Evolutionary conservation across 1,140 invertebrate genomes (phyloP), one percentile per base, ranked within the genome.

Genomic region (Ceratitis capitata): DNA sequence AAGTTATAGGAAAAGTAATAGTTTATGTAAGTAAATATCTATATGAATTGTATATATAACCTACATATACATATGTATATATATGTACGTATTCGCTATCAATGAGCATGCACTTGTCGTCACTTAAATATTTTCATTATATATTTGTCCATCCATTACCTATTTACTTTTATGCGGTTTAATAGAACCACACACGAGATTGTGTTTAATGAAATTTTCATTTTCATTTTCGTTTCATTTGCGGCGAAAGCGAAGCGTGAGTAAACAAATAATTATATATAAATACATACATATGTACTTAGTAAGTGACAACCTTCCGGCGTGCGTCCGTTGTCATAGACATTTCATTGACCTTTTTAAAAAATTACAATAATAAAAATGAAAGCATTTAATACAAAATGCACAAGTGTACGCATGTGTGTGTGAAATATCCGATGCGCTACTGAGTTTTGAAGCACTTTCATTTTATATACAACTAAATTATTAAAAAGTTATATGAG

Each of bases 201-300:
- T n/a, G n/a, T 23, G 19, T 56, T 56, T 56, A 23, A 35, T n/a
- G 32, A 45, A 78, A 78, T 10, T 26, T 78, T 78, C 35, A 23
- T 78, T 78, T 78, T 26, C 35, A 45, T 78, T 78, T 78, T 26
- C 35, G 23, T 78, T 78, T 78, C 35, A 45, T 78, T 45, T n/a
- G 19, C 39, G 45, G 69, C 42, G 69, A 78, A 78, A 78, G 35
- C 45, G 42, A 78, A 45, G 42, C 39, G 19, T 45, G 42, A 78
- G 7, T 23, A 45, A 45, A 45, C 23, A 78, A 78, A 45, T 78
- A 56, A 56, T 56, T n/a, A n/a, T 56, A 56, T 19, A n/a, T 56
- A 78, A 42, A 45, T n/a, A n/a, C n/a, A n/a, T n/a, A n/a, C n/a
- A n/a, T n/a, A n/a, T n/a, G n/a, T n/a, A n/a, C n/a, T n/a, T n/a